Evolutionary conservation across 2,888 invertebrate genomes (phyloP).

Genomic region (Lucinisca nassula): DNA sequence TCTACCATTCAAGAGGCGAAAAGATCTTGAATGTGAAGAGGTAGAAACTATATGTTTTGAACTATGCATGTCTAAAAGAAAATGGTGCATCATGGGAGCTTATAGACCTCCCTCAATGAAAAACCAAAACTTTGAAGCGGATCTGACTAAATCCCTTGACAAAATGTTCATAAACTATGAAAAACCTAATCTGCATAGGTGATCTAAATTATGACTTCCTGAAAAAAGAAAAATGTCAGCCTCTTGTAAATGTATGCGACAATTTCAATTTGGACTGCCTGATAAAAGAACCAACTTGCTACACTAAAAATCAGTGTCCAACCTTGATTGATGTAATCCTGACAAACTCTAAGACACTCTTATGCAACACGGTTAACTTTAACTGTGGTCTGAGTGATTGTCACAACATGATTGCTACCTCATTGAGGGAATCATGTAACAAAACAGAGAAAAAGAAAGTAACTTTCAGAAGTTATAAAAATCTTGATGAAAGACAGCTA

Average conservation of each 20-base stretch:
- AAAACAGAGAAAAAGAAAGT: not conserved
- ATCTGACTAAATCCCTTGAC: not conserved
- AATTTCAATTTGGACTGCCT: not conserved
- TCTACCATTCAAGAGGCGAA: slow-evolving; percentile 3
- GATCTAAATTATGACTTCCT: slow-evolving; percentile 13
- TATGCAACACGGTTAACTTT: not conserved
- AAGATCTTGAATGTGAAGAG: slow-evolving; percentile 7
- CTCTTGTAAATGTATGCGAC: not conserved
- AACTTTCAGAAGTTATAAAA: slow-evolving; percentile 1
- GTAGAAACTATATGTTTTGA: slow-evolving; percentile 18
- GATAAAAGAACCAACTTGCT: not conserved
- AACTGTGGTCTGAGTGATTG: slow-evolving; percentile 10
- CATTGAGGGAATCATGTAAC: not conserved
- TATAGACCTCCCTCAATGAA: slow-evolving; percentile 4
- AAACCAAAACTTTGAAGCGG: not conserved
- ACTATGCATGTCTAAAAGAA: not conserved
- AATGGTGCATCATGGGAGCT: not conserved
- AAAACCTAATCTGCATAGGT: not conserved
- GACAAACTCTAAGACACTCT: not conserved
- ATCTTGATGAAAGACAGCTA: not conserved
- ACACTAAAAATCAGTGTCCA: not conserved
- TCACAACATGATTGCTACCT: not conserved
- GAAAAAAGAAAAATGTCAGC: slow-evolving; percentile 10
- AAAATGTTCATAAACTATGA: slow-evolving; percentile 20
- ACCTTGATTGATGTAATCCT: slow-evolving; percentile 9